Base-by-base conservation (phyloP, 2,888 invertebrate species). In the Pachydiplax longipennis region DNA sequence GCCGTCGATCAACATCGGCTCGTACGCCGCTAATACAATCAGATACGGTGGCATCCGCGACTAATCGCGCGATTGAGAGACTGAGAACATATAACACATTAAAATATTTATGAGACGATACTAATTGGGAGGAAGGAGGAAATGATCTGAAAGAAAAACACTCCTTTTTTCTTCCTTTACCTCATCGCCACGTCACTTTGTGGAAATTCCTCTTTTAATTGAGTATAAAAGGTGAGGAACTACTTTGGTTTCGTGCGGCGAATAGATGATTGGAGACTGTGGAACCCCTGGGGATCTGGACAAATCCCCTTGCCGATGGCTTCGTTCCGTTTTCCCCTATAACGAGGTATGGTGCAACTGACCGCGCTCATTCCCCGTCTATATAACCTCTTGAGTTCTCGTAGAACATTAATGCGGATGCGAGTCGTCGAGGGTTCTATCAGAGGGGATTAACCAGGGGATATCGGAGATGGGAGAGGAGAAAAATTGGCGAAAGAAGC, bases 251-350 rank as follows among this genome's bases (percentile, higher is more conserved):
- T 73, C 73, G 73, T 73, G 73, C 73, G 73, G 73, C 25, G 73
- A 73, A 31, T 31, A 31, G 73, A 73, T 73, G n/a, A n/a, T 18
- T 18, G 48, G 82, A 82, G 82, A 44, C 48, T 6, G 48, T 25
- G 18, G 22, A 25, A 53, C 83, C 83, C 83, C 83, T 35, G 83
- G 53, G 22, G 83, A 83, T 83, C 35, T 25, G 35, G 83, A 83
- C 83, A 58, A 83, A 83, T 83, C 83, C 58, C 35, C 48, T 82
- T 82, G 82, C 48, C 83, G 35, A 58, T 53, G 31, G 83, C 35
- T 53, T 58, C 83, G 48, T 13, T 48, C 13, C 81, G 40, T 48
- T 44, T 37, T 15, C 15, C 58, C 13, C 83, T 18, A 53, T 83
- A 83, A 83, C 83, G 83, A 83, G 83, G 82, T 25, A 40, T 44